Evolutionary conservation across 1,140 invertebrate genomes (phyloP).

Genomic region (Cydia amplana): DNA sequence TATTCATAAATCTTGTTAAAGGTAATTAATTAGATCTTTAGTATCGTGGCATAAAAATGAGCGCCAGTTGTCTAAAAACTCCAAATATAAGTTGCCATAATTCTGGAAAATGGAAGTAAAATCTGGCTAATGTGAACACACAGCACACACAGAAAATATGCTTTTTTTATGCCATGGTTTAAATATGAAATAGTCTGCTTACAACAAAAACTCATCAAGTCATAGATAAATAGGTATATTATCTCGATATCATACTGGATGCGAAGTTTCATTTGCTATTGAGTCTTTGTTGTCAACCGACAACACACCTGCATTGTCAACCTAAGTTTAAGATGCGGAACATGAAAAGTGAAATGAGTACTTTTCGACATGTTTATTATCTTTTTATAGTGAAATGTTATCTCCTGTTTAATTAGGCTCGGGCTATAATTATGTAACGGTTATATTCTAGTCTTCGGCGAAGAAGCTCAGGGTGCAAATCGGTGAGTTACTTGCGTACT

Average conservation of each 20-base stretch:
- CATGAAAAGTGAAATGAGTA: conserved; percentile 12
- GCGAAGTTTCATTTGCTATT: neutral
- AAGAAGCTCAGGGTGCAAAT: conserved; percentile 56
- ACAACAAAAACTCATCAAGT: neutral
- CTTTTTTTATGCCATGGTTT: neutral
- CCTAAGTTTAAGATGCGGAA: conserved; percentile 2
- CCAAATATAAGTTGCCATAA: neutral
- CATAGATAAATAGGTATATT: neutral
- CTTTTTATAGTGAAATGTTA: conserved; percentile 28
- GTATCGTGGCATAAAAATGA: neutral
- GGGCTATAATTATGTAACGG: conserved; percentile 35
- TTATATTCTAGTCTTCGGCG: conserved; percentile 71
- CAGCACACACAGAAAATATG: neutral
- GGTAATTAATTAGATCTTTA: no score
- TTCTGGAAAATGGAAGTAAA: neutral
- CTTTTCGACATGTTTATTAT: conserved; percentile 25
- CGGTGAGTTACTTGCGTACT: conserved; percentile 9
- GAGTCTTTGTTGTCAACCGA: neutral
- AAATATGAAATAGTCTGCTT: neutral
- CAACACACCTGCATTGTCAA: neutral
- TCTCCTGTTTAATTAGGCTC: conserved; percentile 23
- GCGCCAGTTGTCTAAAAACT: neutral
- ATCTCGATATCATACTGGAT: neutral
- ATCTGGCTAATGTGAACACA: neutral
- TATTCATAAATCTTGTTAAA: conserved; percentile 4